Conservation (phyloP, 2,888 invertebrate species). For the Mimachlamys varia region DNA sequence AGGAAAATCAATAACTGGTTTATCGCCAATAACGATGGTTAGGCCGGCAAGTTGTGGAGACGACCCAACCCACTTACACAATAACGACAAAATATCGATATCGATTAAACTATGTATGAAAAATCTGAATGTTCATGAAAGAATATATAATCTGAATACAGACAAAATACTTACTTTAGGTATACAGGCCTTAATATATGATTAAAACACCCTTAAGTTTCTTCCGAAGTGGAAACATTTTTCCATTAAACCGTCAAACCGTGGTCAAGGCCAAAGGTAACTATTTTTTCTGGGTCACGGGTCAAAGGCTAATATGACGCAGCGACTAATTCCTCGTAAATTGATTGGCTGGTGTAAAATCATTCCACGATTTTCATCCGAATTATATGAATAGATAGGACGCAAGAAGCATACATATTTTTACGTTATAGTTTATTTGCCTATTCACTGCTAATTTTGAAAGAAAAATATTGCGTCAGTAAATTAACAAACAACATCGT, state of each 20-base stretch:
- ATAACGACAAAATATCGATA: background rate
- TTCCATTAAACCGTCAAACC: background rate
- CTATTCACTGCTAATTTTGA: background rate
- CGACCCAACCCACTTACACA: slow-evolving; percentile 19
- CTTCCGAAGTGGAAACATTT: background rate
- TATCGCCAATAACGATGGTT: background rate
- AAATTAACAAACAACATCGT: too few species aligned
- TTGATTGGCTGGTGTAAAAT: background rate
- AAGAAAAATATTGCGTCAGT: background rate
- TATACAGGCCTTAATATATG: background rate
- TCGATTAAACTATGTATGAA: background rate
- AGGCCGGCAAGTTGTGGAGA: slow-evolving; percentile 8
- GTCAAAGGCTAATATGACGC: background rate
- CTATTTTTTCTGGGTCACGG: background rate
- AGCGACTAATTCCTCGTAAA: background rate
- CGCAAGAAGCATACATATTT: background rate
- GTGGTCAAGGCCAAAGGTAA: slow-evolving; percentile 29
- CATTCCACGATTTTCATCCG: background rate
- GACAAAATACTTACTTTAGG: background rate
- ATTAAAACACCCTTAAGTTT: background rate
- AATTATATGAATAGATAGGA: background rate
- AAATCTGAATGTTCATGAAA: background rate
- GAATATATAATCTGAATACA: background rate
- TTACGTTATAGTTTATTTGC: background rate
- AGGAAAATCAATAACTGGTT: background rate